phyloP scores from a whole-genome alignment of 2,113 vertebrate genomes.

The Poicephalus gulielmi region DNA sequence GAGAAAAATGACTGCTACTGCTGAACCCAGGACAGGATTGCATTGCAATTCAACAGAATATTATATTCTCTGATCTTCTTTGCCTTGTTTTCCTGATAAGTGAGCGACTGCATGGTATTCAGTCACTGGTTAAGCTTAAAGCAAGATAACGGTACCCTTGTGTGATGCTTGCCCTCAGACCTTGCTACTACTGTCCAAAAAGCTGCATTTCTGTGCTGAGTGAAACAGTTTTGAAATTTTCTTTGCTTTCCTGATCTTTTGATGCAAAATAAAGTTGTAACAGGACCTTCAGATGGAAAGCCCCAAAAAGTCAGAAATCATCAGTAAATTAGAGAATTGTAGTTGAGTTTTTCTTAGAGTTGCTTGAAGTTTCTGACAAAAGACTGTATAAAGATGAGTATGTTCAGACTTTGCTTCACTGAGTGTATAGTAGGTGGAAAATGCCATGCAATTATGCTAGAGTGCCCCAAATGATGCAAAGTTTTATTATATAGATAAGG shows the following conservation, averaged over 20 bases:
- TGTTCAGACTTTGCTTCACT: not conserved
- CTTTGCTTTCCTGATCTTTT: not conserved
- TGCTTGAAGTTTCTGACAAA: not conserved
- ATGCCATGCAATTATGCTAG: not conserved
- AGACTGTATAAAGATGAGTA: not conserved
- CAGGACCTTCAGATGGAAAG: not conserved
- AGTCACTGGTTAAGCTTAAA: not conserved
- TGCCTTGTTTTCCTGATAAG: not conserved
- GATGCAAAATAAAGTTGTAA: not conserved
- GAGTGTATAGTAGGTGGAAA: not conserved
- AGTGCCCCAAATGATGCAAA: not conserved
- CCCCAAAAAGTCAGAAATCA: not conserved
- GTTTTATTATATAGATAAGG: not conserved
- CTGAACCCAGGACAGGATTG: no score
- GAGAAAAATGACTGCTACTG: no score
- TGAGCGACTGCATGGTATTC: not conserved
- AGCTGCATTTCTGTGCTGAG: not conserved
- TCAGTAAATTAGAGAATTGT: not conserved
- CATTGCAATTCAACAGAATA: not conserved
- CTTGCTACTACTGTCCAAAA: not conserved
- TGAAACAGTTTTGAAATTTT: not conserved
- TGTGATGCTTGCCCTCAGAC: not conserved
- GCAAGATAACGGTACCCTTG: not conserved
- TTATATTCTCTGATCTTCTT: not conserved
- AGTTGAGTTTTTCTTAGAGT: not conserved